Conservation (phyloP, 1,140 invertebrate genomes). For the Hirudo medicinalis region DNA sequence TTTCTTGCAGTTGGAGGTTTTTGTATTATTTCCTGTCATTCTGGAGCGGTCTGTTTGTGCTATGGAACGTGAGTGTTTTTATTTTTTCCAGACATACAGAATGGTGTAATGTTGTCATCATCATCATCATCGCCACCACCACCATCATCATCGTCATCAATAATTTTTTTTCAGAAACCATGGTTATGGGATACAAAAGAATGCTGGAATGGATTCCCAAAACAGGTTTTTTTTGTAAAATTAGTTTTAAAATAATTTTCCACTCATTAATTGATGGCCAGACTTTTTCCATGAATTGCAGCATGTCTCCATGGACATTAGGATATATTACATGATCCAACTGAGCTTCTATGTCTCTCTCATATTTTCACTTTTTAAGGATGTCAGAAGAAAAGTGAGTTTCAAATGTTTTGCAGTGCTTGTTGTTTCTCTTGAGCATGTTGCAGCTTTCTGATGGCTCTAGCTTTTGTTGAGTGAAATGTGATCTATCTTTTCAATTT, state of each 20-base stretch:
- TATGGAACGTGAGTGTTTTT: conserved; percentile 57
- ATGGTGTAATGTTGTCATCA: not conserved
- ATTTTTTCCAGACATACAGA: not conserved
- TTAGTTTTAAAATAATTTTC: not conserved
- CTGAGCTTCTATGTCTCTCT: conserved; percentile 90
- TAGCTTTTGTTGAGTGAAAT: no score
- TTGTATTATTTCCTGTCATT: conserved; percentile 73
- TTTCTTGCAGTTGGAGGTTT: conserved; percentile 59
- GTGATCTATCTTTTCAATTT: no score
- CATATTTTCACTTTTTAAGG: conserved; percentile 81
- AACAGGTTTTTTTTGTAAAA: conserved; percentile 28
- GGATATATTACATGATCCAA: conserved; percentile 94
- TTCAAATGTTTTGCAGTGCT: not conserved
- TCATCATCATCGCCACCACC: not conserved
- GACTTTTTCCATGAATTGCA: conserved; percentile 23
- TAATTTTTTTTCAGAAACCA: conserved; percentile 50
- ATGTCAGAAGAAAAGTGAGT: conserved; percentile 54
- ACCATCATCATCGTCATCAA: conserved; percentile 14
- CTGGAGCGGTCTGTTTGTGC: conserved; percentile 61
- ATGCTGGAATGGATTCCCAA: conserved; percentile 64
- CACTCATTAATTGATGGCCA: not conserved
- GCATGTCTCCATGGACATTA: conserved; percentile 39
- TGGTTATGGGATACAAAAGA: conserved; percentile 86
- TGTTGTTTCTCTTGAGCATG: no score
- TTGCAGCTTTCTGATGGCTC: no score